Evolutionary conservation across 2,888 invertebrate species (phyloP).

Genomic region (Cantharis flavilabris): DNA sequence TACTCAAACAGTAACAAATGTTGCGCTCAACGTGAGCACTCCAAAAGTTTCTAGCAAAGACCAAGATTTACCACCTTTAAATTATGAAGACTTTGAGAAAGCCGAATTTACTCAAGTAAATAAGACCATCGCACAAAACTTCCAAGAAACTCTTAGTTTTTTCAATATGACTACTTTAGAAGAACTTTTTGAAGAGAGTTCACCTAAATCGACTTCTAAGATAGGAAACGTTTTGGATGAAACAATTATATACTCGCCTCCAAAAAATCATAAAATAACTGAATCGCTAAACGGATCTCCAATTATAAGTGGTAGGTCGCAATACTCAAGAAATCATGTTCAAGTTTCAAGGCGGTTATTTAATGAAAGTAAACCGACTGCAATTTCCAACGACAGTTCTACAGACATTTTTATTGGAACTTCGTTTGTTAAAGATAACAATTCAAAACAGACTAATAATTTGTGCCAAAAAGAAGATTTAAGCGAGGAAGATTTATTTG

Average conservation of each 20-base stretch:
- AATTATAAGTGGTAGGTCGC: background rate
- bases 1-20: constrained; percentile 14
- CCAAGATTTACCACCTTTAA: background rate
- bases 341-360: constrained; percentile 3
- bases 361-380: background rate
- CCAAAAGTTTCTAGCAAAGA: background rate
- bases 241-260: constrained; percentile 39
- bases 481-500: background rate
- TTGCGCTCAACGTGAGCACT: background rate
- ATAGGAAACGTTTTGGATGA: constrained; percentile 14
- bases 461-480: background rate
- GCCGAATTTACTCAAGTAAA: constrained; percentile 7
- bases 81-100: background rate
- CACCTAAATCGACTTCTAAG: background rate
- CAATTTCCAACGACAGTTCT: background rate
- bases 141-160: constrained; percentile 3
- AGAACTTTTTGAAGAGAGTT: constrained; percentile 9
- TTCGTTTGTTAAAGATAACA: background rate
- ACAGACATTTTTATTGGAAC: constrained; percentile 4
- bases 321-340: background rate
- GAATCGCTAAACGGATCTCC: background rate
- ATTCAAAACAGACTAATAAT: background rate
- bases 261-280: constrained; percentile 18
- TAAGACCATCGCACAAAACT: background rate
- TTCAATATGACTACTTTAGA: constrained; percentile 10